Conservation (phyloP, 1,140 invertebrate genomes). For the Neocloeon triangulifer region DNA sequence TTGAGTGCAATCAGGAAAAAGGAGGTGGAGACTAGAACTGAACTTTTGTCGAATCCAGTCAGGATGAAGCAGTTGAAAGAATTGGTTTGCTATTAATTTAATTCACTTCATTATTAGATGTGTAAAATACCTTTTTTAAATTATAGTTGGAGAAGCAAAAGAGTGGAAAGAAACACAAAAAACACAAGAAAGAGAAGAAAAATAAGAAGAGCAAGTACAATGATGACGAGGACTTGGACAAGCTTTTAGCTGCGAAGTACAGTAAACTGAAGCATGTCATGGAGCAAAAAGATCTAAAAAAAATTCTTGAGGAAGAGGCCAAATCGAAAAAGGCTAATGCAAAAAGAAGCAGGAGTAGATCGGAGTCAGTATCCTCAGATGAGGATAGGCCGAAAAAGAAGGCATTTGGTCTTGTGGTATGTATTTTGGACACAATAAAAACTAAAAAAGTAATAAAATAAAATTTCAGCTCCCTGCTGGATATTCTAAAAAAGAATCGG, state of each 20-base stretch:
- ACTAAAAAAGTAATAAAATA: neutral
- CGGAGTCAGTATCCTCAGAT: constrained; percentile 2
- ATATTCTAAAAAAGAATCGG: no score
- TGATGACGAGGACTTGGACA: constrained; percentile 7
- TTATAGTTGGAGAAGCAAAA: constrained; percentile 4
- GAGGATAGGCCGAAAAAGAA: constrained; percentile 1
- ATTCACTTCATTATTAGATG: neutral
- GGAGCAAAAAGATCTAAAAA: no score
- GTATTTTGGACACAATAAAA: no score
- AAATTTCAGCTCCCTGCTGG: neutral
- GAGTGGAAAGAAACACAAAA: constrained; percentile 7
- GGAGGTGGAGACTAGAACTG: constrained; percentile 56
- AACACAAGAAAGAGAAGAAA: constrained; percentile 10
- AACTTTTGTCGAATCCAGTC: constrained; percentile 72
- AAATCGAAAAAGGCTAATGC: neutral
- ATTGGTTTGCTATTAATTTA: constrained; percentile 29
- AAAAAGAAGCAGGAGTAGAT: neutral
- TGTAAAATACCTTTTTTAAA: neutral
- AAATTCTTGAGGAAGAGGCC: neutral
- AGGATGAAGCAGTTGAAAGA: constrained; percentile 64
- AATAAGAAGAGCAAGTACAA: constrained; percentile 9
- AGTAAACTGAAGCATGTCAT: constrained; percentile 7
- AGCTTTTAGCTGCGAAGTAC: constrained; percentile 7
- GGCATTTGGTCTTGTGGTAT: constrained; percentile 9
- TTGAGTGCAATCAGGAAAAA: constrained; percentile 62